Percentiles rank a stretch among this genome's conserved stretches.
Evolutionary conservation across 2,888 invertebrate species (phyloP).

Genomic region (Phorcus lineatus): DNA sequence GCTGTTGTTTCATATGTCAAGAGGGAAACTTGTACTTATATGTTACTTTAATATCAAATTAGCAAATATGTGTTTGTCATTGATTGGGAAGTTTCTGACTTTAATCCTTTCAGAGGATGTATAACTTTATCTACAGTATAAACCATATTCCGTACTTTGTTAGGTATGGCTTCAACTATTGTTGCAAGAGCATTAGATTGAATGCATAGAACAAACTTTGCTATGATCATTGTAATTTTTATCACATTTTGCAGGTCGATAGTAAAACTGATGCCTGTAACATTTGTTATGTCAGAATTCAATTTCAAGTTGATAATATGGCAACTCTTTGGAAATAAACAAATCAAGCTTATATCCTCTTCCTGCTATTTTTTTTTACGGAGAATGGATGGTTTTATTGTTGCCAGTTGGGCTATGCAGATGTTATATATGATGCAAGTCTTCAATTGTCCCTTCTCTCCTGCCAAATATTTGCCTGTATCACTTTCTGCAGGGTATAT

Average conservation of each 20-base stretch:
- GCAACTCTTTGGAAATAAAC: background rate
- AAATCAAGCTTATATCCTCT: background rate
- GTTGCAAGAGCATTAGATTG: too few species aligned
- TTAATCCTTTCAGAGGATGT: background rate
- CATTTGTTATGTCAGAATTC: background rate
- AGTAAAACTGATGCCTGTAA: background rate
- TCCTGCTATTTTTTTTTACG: background rate
- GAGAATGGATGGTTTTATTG: background rate
- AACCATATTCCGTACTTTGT: too few species aligned
- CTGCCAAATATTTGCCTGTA: too few species aligned
- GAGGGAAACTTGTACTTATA: too few species aligned
- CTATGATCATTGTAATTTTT: background rate
- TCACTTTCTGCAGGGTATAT: too few species aligned
- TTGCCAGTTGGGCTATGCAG: background rate
- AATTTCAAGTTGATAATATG: background rate
- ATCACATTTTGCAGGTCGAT: background rate
- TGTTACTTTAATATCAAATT: too few species aligned
- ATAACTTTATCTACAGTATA: background rate
- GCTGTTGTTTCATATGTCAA: too few species aligned
- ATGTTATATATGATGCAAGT: background rate
- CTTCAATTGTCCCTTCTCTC: too few species aligned
- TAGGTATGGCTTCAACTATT: too few species aligned
- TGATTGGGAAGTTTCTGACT: background rate
- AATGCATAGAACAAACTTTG: background rate
- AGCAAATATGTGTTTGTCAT: too few species aligned